These are phyloP conservation scores for Pycnomerus fuliginosus DNA, from an alignment of 2,888 invertebrate genomes.

Conservation along the genomic window DNA sequence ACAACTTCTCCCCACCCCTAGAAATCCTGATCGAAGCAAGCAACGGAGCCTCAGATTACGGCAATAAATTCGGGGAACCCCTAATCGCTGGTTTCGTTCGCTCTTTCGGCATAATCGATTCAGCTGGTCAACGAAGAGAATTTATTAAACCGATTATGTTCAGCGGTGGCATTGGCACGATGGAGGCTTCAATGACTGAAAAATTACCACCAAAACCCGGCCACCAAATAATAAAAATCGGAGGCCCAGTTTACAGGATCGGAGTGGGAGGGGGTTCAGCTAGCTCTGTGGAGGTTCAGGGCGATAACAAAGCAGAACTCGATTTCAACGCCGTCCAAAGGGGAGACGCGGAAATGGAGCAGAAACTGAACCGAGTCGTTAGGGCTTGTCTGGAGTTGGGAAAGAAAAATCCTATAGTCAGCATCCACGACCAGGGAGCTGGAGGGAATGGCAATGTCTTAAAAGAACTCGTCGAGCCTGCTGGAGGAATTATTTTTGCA, in stretches of 20 bases:
- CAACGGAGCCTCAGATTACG: conserved; percentile 98
- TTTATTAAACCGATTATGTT: conserved; percentile 99
- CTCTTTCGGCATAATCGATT: conserved; percentile 80
- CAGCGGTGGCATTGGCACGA: conserved; percentile 91
- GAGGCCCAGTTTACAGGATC: conserved; percentile 96
- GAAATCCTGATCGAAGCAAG: conserved; percentile 93
- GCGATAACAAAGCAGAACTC: conserved; percentile 78
- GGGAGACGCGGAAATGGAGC: conserved; percentile 98
- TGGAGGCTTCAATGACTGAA: conserved; percentile 78
- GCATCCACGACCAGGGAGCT: conserved; percentile 99
- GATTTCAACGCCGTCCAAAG: conserved; percentile 98
- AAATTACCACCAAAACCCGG: conserved; percentile 79
- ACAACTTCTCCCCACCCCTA: conserved; percentile 85
- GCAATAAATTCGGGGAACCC: conserved; percentile 99
- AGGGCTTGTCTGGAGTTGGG: conserved; percentile 87
- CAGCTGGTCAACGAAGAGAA: conserved; percentile 65
- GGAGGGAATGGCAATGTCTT: conserved; percentile 98
- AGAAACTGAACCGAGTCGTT: conserved; percentile 92
- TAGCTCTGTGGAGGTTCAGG: conserved; percentile 93
- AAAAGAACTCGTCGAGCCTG: conserved; percentile 94
- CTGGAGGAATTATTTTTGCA: conserved; percentile 87
- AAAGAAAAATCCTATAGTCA: conserved; percentile 80
- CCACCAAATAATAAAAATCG: conserved; percentile 91
- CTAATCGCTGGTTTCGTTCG: conserved; percentile 88
- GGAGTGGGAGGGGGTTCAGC: conserved; percentile 99